These are phyloP conservation scores for Exephanes ischioxanthus DNA, from an alignment of 2,888 invertebrate species.

Conservation along the genomic window DNA sequence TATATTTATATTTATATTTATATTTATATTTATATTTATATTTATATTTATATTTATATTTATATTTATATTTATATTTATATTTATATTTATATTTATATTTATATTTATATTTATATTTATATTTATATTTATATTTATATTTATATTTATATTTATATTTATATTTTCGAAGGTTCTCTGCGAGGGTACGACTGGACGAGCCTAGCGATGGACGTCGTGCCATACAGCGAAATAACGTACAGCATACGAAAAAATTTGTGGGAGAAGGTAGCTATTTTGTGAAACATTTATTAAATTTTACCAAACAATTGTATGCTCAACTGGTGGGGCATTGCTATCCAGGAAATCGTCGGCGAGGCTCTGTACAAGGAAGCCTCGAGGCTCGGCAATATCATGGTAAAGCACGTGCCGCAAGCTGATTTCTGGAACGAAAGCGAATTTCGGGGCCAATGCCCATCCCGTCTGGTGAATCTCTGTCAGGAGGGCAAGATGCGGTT, in stretches of 20 bases:
- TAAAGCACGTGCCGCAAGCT: slow-evolving; percentile 76
- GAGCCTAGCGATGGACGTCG: slow-evolving; percentile 73
- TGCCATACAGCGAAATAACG: slow-evolving; percentile 74
- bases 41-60: too few species aligned
- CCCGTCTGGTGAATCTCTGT: slow-evolving; percentile 79
- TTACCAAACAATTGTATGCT: slow-evolving; percentile 18
- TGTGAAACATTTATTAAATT: slow-evolving; percentile 18
- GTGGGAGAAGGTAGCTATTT: slow-evolving; percentile 76
- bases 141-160: slow-evolving; percentile 17
- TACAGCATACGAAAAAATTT: slow-evolving; percentile 77
- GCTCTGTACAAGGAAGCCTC: slow-evolving; percentile 78
- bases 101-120: background rate
- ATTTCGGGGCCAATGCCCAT: slow-evolving; percentile 77
- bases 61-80: too few species aligned
- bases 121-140: slow-evolving; percentile 13
- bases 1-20: too few species aligned
- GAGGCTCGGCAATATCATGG: slow-evolving; percentile 72
- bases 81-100: too few species aligned
- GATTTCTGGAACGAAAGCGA: slow-evolving; percentile 79
- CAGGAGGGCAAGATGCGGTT: slow-evolving; percentile 76
- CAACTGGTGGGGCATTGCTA: slow-evolving; percentile 19
- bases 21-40: too few species aligned
- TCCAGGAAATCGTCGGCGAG: slow-evolving; percentile 77
- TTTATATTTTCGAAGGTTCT: slow-evolving; percentile 73
- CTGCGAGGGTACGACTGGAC: slow-evolving; percentile 80